phyloP scores from a whole-genome alignment of 2,113 vertebrate genomes.

The Peromyscus polionotus region DNA sequence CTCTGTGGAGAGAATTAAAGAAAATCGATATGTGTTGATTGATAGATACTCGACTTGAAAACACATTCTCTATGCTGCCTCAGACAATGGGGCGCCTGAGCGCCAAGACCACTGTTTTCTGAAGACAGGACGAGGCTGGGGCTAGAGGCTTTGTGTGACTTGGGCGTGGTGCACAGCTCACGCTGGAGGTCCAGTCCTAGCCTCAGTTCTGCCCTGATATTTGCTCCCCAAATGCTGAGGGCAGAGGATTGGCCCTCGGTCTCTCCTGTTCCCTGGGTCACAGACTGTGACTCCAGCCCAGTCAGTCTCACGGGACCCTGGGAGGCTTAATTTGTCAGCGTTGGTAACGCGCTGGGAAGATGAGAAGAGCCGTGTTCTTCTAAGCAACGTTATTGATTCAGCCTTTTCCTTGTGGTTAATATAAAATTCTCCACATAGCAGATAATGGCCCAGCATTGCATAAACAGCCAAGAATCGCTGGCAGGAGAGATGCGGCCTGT shows the following conservation, averaged over 20 bases:
- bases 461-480: conserved; percentile 61
- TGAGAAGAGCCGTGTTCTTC: conserved; percentile 35
- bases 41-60: conserved; percentile 74
- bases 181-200: fast-evolving
- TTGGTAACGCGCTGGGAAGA: conserved; percentile 36
- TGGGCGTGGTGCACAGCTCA: neutral
- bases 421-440: conserved; percentile 68
- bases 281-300: neutral
- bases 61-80: neutral
- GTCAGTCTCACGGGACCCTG: neutral
- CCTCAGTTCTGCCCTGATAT: neutral
- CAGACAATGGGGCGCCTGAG: neutral
- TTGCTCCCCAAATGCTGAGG: neutral
- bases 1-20: conserved; percentile 74
- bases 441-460: conserved; percentile 62
- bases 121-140: neutral
- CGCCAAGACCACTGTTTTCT: neutral
- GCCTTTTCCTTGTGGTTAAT: conserved; percentile 71
- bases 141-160: too few relatives aligned
- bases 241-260: neutral
- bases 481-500: conserved; percentile 36
- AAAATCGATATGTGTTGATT: conserved; percentile 59
- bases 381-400: conserved; percentile 70
- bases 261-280: neutral
- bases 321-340: conserved; percentile 25